Conservation (phyloP, 53 echinoderm and acorn worm species). For the Patiria pectinifera region DNA sequence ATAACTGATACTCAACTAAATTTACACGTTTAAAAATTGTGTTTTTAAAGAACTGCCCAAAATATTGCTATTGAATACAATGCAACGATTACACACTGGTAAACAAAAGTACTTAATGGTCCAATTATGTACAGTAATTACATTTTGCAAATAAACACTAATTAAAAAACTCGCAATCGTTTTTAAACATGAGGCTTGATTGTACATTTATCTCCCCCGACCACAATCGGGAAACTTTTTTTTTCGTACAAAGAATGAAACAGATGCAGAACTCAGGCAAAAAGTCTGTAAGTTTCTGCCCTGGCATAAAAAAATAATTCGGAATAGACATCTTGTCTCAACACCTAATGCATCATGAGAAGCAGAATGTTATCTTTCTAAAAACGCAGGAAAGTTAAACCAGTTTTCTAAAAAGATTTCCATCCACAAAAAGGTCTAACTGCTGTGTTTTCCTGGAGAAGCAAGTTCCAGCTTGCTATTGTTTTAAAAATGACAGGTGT, state of each 20-base stretch:
- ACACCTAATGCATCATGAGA: no score
- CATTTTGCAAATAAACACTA: slow-evolving; percentile 21
- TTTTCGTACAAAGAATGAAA: no score
- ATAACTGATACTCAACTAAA: slow-evolving; percentile 23
- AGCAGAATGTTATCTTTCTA: neutral
- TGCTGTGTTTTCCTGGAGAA: neutral
- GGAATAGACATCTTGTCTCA: no score
- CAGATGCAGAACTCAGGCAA: no score
- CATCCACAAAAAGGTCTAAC: neutral
- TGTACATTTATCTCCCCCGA: neutral
- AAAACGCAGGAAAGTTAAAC: no score
- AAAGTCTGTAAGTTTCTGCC: no score
- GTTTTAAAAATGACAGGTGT: neutral
- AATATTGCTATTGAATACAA: slow-evolving; percentile 63
- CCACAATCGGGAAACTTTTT: neutral
- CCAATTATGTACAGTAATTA: slow-evolving; percentile 52
- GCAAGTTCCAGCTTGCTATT: slow-evolving; percentile 13
- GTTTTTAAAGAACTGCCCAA: slow-evolving; percentile 4
- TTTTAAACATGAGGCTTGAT: neutral
- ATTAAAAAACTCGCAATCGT: neutral
- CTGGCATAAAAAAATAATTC: no score
- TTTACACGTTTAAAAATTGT: neutral
- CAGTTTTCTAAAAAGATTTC: neutral
- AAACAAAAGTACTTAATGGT: slow-evolving; percentile 43
- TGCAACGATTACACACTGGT: slow-evolving; percentile 40